Evolutionary conservation across 2,113 vertebrate genomes (phyloP).

Genomic region (Sylvilagus bachmani): DNA sequence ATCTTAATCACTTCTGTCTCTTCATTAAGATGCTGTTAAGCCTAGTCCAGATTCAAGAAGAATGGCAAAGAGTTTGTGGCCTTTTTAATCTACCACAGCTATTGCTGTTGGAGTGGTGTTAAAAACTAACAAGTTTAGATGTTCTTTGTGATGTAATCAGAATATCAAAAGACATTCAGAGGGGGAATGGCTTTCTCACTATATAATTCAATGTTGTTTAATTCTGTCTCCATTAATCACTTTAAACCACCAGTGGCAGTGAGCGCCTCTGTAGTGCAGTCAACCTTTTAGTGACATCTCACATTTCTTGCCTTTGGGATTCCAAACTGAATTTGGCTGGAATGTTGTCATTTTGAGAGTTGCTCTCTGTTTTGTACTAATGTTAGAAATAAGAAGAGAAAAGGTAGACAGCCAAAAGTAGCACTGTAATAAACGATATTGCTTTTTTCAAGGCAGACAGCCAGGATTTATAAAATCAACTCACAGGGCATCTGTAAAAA

Average conservation of each 20-base stretch:
- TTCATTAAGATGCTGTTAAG: not conserved
- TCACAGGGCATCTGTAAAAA: slow-evolving; percentile 36
- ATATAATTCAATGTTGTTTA: not conserved
- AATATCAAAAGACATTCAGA: not conserved
- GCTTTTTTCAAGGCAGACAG: slow-evolving; percentile 17
- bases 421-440: slow-evolving; percentile 5
- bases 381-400: slow-evolving; percentile 14
- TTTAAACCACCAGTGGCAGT: not conserved
- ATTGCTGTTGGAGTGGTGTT: not conserved
- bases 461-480: slow-evolving; percentile 7
- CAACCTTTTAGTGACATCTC: not conserved
- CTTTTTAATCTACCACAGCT: not conserved
- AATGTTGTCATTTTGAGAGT: not conserved
- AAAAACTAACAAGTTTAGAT: not conserved
- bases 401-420: slow-evolving; percentile 9
- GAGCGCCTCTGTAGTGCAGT: not conserved
- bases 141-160: not conserved
- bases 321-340: slow-evolving; percentile 6
- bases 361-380: slow-evolving; percentile 57
- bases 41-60: not conserved
- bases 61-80: not conserved
- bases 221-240: not conserved
- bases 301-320: slow-evolving; percentile 35
- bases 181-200: not conserved
- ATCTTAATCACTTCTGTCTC: not conserved